A percentile compares a stretch with the other conserved stretches of the same genome.
phyloP scores from a whole-genome alignment of 2,888 invertebrate species.

The Omphaloscelis lunosa region DNA sequence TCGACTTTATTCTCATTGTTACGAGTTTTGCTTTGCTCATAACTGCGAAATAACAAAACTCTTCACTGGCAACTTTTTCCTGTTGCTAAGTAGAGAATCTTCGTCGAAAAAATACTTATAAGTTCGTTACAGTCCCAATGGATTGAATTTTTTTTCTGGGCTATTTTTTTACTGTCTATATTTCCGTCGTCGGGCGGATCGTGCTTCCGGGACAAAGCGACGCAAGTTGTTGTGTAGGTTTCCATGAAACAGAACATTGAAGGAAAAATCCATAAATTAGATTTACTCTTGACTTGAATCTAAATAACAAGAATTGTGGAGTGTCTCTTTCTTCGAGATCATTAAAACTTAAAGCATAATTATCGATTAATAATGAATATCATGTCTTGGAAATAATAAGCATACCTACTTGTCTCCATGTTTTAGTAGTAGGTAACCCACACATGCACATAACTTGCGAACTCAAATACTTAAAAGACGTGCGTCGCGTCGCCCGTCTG shows the following conservation, averaged over 20 bases:
- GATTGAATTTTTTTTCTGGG: slow-evolving; percentile 15
- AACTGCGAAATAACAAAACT: not conserved
- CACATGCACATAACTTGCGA: no score
- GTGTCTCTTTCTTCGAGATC: not conserved
- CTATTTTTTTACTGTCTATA: not conserved
- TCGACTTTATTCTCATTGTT: not conserved
- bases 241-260: not conserved
- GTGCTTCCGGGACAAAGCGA: slow-evolving; percentile 6
- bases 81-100: slow-evolving; percentile 10
- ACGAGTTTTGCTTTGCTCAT: not conserved
- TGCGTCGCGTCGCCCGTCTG: no score
- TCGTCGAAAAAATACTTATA: slow-evolving; percentile 9
- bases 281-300: not conserved
- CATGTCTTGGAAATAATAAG: not conserved
- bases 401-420: not conserved
- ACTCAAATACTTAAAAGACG: no score
- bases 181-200: not conserved
- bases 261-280: not conserved
- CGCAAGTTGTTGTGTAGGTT: not conserved
- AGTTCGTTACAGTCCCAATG: slow-evolving; percentile 26
- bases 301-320: not conserved
- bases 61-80: not conserved
- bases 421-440: no score
- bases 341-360: not conserved
- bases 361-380: no score